Conservation (phyloP, 2,888 invertebrate genomes). For the Dexiosoma caninum region DNA sequence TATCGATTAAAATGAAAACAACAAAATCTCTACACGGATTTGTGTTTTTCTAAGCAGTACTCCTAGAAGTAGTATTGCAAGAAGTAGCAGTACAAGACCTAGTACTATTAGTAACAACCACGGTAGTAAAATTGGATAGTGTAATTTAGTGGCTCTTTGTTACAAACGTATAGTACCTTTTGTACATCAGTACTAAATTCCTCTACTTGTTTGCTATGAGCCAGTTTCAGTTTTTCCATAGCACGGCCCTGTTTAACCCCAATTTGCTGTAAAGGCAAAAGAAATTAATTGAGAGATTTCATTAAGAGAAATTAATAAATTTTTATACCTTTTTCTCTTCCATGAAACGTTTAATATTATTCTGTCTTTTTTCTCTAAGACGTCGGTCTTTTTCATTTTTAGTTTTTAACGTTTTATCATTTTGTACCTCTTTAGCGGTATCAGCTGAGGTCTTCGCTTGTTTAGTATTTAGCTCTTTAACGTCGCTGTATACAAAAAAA, state of each 20-base stretch:
- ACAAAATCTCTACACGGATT: conserved; percentile 5
- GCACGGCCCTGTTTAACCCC: conserved; percentile 94
- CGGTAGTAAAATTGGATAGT: not conserved
- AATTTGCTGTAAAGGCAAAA: conserved; percentile 79
- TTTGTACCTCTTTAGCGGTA: conserved; percentile 95
- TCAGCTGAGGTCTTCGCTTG: conserved; percentile 98
- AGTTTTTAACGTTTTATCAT: conserved; percentile 97
- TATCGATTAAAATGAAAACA: not conserved
- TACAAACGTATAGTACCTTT: conserved; percentile 80
- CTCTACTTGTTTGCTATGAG: conserved; percentile 94
- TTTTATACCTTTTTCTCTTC: conserved; percentile 89
- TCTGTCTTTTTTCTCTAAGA: conserved; percentile 95
- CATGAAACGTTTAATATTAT: conserved; percentile 98
- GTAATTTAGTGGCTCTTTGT: conserved; percentile 71
- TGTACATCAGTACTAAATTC: conserved; percentile 92
- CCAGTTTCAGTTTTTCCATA: conserved; percentile 92
- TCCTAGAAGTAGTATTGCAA: conserved; percentile 28
- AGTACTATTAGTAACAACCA: conserved; percentile 14
- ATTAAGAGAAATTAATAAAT: not conserved
- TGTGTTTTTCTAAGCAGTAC: conserved; percentile 67
- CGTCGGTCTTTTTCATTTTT: conserved; percentile 97
- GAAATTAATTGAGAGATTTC: not conserved
- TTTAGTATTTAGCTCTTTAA: conserved; percentile 95
- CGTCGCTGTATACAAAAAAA: conserved; percentile 81
- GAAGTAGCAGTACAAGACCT: not conserved